Base-by-base conservation (phyloP, 2,113 vertebrate genomes). In the Daubentonia madagascariensis region DNA sequence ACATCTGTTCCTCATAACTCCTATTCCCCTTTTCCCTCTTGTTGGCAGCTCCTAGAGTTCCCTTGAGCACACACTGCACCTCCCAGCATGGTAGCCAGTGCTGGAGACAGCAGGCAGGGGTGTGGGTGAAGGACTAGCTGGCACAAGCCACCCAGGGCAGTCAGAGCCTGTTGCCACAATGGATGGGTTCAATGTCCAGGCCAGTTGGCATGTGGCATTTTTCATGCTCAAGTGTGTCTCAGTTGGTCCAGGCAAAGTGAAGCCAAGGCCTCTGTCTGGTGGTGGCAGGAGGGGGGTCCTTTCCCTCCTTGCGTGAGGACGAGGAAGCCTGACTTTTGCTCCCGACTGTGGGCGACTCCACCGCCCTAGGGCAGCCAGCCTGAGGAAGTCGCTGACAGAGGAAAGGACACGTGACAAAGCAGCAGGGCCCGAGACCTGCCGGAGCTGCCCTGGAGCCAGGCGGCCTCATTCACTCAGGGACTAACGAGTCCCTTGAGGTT, bases 21-120 rank as follows among this genome's bases (percentile, higher is more conserved):
- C 13, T 1, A 3, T 48, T 7, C 12, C 63, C 61, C 20, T 28
- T 16, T 68, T 13, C 63, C 32, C 9, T 83, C 65, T n/a, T 37
- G 30, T n/a, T 37, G 30, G 86, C 7, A 25, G 63, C 76, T 35
- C 28, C 28, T 28, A 43, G 11, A 35, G 54, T 16, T 25, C 13
- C 70, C 30, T 18, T 8, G 70, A 61, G 28, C 5, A 11, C 13
- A 57, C 17, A 22, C 25, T 25, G 5, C 16, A 20, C 3, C 5
- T 72, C 1, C 16, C 16, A 14, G 9, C 14, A 10, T 11, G 22
- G n/a, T 18, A 4, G n/a, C 1, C n/a, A 22, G 25, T 3, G 0
- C 22, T 32, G 17, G 68, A 35, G 57, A 40, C n/a, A 17, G 16
- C 18, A 14, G 52, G 18, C 22, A 37, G 43, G 20, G 4, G 0